phyloP scores from a whole-genome alignment of 2,113 vertebrate genomes.

The Elephas maximus region DNA sequence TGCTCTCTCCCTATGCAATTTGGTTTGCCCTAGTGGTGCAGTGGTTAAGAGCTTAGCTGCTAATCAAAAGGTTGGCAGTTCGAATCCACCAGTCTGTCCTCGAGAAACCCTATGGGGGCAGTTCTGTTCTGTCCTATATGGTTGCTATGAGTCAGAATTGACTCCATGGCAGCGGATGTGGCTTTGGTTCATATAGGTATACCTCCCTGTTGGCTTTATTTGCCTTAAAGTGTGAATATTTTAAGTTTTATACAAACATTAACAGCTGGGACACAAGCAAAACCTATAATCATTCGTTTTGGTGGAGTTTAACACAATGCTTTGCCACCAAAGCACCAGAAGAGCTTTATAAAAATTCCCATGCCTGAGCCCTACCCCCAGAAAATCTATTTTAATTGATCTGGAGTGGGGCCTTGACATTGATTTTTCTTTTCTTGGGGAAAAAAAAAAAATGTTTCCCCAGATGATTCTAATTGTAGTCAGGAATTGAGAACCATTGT shows the following conservation, averaged over 20 bases:
- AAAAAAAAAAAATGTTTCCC: slow-evolving; percentile 23
- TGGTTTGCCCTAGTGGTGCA: no score
- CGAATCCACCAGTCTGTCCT: no score
- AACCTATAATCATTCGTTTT: slow-evolving; percentile 63
- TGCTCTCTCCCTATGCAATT: background rate
- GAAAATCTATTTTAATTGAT: slow-evolving; percentile 82
- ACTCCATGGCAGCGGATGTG: no score
- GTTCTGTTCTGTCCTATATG: no score
- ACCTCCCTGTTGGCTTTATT: slow-evolving; percentile 30
- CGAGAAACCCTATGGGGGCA: no score
- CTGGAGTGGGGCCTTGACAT: slow-evolving; percentile 60
- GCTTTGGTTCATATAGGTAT: no score
- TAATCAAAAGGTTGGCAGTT: no score
- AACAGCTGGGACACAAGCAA: slow-evolving; percentile 13
- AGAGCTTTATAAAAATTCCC: slow-evolving; percentile 70
- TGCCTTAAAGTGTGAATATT: slow-evolving; percentile 38
- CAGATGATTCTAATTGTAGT: slow-evolving; percentile 79
- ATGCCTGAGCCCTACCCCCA: slow-evolving; percentile 39
- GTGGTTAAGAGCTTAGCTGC: no score
- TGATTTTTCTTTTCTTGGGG: slow-evolving; percentile 57
- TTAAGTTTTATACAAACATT: slow-evolving; percentile 62
- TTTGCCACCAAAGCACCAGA: background rate
- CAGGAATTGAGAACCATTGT: slow-evolving; percentile 67
- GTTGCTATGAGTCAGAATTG: no score
- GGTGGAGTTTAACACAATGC: slow-evolving; percentile 52